A percentile compares a stretch with the other conserved stretches of the same genome.
phyloP scores from a whole-genome alignment of 2,888 invertebrate species.

The Psococerastis gibbosa region DNA sequence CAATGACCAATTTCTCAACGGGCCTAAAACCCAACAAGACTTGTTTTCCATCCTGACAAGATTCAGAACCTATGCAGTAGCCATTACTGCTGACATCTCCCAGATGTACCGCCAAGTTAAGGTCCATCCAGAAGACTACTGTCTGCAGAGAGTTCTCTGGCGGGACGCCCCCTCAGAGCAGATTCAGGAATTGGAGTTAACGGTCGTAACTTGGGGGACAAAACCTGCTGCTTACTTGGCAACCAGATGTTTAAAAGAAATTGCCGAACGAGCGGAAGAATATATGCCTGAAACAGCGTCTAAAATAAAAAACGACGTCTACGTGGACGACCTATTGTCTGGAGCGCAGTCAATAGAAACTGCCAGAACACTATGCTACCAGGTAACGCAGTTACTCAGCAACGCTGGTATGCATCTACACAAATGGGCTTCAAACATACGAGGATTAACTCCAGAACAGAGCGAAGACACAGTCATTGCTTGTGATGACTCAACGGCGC shows the following conservation, averaged over 20 bases:
- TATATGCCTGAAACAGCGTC: background rate
- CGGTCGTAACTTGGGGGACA: background rate
- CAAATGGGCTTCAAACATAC: background rate
- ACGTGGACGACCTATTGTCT: constrained; percentile 10
- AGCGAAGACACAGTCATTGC: background rate
- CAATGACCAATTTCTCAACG: background rate
- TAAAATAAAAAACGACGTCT: background rate
- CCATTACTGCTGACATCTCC: constrained; percentile 22
- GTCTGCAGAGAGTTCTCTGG: constrained; percentile 23
- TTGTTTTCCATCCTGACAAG: background rate
- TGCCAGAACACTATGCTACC: background rate
- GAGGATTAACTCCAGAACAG: background rate
- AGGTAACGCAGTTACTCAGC: background rate
- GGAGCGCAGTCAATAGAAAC: background rate
- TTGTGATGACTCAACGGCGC: background rate
- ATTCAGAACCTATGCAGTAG: constrained; percentile 18
- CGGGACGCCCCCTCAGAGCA: constrained; percentile 14
- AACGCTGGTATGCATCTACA: background rate
- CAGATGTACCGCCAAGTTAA: constrained; percentile 23
- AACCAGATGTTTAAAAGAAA: background rate
- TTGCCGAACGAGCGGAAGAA: background rate
- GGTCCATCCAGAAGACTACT: constrained; percentile 17
- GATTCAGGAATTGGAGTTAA: no score
- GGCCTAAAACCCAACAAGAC: background rate
- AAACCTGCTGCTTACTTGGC: constrained; percentile 2